Conservation (phyloP, 2,797 vertebrate species). For the Nannoperca australis region DNA sequence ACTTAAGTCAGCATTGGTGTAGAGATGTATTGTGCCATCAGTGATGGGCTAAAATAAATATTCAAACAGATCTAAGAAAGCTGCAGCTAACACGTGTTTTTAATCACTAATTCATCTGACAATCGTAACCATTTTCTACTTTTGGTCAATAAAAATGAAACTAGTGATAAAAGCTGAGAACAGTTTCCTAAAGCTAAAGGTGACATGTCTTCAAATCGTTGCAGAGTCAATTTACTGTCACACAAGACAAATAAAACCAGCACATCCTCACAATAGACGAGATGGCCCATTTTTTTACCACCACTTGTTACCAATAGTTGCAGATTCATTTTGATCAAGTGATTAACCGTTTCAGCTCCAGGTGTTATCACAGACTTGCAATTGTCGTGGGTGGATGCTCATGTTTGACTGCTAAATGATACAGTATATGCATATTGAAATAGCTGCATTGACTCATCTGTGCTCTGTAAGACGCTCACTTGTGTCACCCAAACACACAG, state of each 20-base stretch:
- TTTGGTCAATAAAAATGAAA: not conserved
- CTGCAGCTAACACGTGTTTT: not conserved
- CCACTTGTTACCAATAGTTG: not conserved
- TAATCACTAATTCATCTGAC: not conserved
- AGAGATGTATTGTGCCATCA: not conserved
- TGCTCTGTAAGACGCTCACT: constrained; percentile 65
- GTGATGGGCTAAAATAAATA: not conserved
- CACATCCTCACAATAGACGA: not conserved
- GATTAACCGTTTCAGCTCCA: not conserved
- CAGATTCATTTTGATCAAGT: not conserved
- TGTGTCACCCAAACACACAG: constrained; percentile 78
- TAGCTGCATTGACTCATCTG: constrained; percentile 62
- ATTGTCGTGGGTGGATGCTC: not conserved
- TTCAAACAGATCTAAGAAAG: not conserved
- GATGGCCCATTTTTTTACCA: not conserved
- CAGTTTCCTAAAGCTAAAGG: not conserved
- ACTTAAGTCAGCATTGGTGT: not conserved
- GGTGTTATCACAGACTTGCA: not conserved
- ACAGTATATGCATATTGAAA: constrained; percentile 54
- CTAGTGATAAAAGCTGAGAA: not conserved
- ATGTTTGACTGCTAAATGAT: constrained; percentile 59
- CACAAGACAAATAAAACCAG: not conserved
- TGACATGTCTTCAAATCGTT: not conserved
- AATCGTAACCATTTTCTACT: not conserved
- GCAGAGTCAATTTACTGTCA: not conserved